Conservation (phyloP, 2,797 vertebrate species). For the Mallotus villosus region DNA sequence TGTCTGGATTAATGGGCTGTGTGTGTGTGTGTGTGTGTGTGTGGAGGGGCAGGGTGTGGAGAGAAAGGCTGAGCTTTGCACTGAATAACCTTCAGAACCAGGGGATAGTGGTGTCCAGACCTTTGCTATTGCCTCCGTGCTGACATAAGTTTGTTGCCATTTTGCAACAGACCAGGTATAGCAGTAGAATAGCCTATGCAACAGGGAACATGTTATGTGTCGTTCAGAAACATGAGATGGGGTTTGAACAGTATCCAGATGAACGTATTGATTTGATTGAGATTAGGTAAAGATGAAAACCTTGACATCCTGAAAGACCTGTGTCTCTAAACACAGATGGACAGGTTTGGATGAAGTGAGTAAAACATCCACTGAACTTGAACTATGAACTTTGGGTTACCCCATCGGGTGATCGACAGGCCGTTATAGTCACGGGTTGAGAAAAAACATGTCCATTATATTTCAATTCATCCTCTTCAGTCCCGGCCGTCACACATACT, state of each 20-base stretch:
- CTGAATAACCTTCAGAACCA: conserved; percentile 14
- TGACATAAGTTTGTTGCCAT: neutral
- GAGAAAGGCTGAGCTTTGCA: conserved; percentile 18
- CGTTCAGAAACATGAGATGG: no score
- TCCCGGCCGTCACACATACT: neutral
- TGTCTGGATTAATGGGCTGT: conserved; percentile 76
- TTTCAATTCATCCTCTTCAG: neutral
- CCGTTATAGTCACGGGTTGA: conserved; percentile 4
- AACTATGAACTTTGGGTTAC: conserved; percentile 2
- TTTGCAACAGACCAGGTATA: neutral
- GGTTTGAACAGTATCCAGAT: neutral
- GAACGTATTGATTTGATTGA: neutral
- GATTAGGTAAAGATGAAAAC: neutral
- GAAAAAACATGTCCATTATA: neutral
- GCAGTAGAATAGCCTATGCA: neutral
- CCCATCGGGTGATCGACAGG: conserved; percentile 3
- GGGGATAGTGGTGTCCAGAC: neutral
- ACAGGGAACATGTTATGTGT: neutral
- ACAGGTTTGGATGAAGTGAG: neutral
- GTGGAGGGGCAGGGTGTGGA: conserved; percentile 49
- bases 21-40: neutral
- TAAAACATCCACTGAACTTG: neutral
- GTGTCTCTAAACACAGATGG: neutral
- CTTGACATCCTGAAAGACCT: no score
- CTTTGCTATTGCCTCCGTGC: neutral